Conservation (phyloP, 2,113 vertebrate species). For the Chunga burmeisteri region DNA sequence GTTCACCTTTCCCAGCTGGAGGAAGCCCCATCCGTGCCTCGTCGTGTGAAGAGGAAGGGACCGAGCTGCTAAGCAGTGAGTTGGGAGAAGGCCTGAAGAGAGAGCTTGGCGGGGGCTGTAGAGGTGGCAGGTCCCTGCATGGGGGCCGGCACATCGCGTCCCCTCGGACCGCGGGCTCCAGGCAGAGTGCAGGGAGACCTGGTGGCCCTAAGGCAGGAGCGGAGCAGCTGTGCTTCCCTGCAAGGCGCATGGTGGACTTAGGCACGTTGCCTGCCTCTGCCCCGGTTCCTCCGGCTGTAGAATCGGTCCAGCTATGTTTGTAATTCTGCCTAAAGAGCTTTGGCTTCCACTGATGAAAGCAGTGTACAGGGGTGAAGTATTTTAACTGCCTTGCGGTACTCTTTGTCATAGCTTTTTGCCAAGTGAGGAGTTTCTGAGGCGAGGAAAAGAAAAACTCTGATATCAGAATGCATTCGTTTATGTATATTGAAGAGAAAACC, state of each 20-base stretch:
- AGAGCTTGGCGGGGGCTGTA: background rate
- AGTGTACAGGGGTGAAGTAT: background rate
- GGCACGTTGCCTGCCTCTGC: background rate
- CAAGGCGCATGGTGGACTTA: background rate
- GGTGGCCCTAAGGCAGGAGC: background rate
- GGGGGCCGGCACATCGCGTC: background rate
- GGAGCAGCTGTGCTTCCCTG: background rate
- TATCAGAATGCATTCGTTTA: background rate
- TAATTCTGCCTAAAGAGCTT: background rate
- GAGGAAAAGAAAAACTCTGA: background rate
- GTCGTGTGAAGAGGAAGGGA: background rate
- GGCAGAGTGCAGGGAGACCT: background rate
- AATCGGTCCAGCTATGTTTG: background rate
- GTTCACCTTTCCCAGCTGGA: background rate
- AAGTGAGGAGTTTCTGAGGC: background rate
- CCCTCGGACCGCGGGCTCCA: background rate
- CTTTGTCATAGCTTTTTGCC: background rate
- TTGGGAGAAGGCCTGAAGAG: background rate
- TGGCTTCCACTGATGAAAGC: background rate
- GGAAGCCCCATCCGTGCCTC: background rate
- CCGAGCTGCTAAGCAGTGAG: background rate
- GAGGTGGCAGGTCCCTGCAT: background rate
- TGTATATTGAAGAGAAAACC: background rate
- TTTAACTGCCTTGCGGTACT: background rate
- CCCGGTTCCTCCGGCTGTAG: background rate